A percentile compares a stretch with the other conserved stretches of the same genome.
Evolutionary conservation across 2,113 vertebrate species (phyloP).

Genomic region (Cepphus grylle): DNA sequence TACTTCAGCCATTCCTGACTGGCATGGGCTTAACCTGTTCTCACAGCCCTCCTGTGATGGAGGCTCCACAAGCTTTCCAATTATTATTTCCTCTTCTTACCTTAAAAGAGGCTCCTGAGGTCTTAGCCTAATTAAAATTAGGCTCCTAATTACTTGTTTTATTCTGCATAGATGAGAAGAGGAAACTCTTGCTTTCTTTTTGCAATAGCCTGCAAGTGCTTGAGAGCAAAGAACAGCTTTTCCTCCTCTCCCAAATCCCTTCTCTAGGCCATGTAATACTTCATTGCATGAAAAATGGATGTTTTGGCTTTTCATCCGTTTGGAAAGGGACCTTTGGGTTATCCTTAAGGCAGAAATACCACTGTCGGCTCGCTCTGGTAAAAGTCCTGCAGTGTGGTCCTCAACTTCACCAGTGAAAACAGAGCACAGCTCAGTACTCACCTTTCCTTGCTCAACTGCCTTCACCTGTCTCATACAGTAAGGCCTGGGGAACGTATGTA

Average conservation of each 20-base stretch:
- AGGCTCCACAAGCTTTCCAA: neutral
- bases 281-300: neutral
- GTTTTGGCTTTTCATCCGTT: neutral
- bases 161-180: neutral
- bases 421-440: neutral
- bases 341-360: neutral
- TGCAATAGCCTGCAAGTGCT: neutral
- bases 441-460: neutral
- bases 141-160: neutral
- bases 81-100: neutral
- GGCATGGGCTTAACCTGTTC: neutral
- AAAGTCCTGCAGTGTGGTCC: neutral
- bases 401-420: neutral
- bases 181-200: neutral
- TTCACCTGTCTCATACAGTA: neutral
- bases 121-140: neutral
- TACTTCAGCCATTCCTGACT: neutral
- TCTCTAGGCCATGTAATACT: neutral
- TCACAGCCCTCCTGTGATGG: neutral
- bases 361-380: neutral
- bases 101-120: neutral
- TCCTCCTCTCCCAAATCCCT: neutral
- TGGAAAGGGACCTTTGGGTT: neutral
- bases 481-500: neutral
- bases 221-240: neutral